Evolutionary conservation across 2,888 invertebrate genomes (phyloP).

Genomic region (Aleiodes testaceus): DNA sequence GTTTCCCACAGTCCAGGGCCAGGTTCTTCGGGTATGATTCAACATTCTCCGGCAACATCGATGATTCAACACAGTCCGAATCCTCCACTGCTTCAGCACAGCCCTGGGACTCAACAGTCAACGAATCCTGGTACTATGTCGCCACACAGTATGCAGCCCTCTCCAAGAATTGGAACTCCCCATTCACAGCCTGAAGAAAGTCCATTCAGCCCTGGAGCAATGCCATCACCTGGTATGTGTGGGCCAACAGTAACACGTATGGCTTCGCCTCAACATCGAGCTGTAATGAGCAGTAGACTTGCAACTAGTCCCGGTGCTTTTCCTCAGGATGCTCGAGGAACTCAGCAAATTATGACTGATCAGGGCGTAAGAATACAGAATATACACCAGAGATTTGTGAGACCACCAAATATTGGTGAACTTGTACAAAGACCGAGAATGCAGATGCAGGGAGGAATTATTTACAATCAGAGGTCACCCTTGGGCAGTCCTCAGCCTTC

Average conservation of each 20-base stretch:
- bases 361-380: constrained; percentile 62
- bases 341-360: constrained; percentile 67
- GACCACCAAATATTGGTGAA: constrained; percentile 70
- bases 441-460: constrained; percentile 66
- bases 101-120: constrained; percentile 73
- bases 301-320: constrained; percentile 75
- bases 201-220: constrained; percentile 76
- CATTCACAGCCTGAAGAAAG: constrained; percentile 78
- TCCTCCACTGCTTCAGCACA: constrained; percentile 73
- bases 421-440: constrained; percentile 66
- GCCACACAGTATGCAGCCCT: constrained; percentile 75
- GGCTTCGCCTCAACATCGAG: constrained; percentile 77
- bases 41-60: constrained; percentile 67
- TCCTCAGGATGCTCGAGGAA: constrained; percentile 57
- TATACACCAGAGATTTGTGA: constrained; percentile 70
- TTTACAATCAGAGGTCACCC: constrained; percentile 69
- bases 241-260: constrained; percentile 74
- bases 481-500: constrained; percentile 68
- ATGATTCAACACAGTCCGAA: constrained; percentile 74
- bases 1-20: constrained; percentile 75
- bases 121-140: constrained; percentile 74
- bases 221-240: constrained; percentile 73
- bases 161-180: constrained; percentile 78
- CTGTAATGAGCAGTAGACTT: constrained; percentile 70
- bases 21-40: constrained; percentile 66